Percentiles rank a stretch among this genome's conserved stretches.
phyloP scores from a whole-genome alignment of 2,113 vertebrate genomes.

The Irena cyanogastra region DNA sequence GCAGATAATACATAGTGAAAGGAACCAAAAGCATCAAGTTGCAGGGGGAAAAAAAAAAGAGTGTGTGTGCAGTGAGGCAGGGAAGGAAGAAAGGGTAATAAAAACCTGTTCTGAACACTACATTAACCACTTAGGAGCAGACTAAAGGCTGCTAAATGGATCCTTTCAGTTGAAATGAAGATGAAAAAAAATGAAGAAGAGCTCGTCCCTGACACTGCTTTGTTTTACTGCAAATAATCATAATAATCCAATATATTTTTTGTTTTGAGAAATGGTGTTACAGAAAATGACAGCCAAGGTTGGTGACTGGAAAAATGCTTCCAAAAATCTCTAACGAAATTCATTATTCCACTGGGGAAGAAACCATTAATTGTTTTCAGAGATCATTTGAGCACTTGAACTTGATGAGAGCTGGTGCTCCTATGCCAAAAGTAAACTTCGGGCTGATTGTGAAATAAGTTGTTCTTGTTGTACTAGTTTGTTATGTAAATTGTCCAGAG shows the following conservation, averaged over 20 bases:
- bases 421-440: not conserved
- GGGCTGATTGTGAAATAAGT: not conserved
- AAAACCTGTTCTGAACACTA: constrained; percentile 37
- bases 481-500: not conserved
- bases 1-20: constrained; percentile 37
- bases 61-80: constrained; percentile 1
- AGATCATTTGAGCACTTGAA: not conserved
- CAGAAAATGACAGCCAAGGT: not conserved
- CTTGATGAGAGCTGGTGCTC: not conserved
- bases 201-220: not conserved
- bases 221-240: not conserved
- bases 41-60: not conserved
- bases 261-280: not conserved
- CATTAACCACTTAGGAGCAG: constrained; percentile 42
- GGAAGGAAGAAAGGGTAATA: constrained; percentile 28
- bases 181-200: not conserved
- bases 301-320: not conserved
- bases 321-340: not conserved
- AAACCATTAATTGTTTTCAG: constrained; percentile 8
- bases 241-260: not conserved
- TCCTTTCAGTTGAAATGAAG: not conserved
- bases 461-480: not conserved
- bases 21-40: constrained; percentile 50
- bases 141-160: not conserved
- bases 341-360: not conserved